Evolutionary conservation across 2,113 vertebrate species (phyloP), one percentile per base, ranked within the genome.

Genomic region (Apodemus sylvaticus): DNA sequence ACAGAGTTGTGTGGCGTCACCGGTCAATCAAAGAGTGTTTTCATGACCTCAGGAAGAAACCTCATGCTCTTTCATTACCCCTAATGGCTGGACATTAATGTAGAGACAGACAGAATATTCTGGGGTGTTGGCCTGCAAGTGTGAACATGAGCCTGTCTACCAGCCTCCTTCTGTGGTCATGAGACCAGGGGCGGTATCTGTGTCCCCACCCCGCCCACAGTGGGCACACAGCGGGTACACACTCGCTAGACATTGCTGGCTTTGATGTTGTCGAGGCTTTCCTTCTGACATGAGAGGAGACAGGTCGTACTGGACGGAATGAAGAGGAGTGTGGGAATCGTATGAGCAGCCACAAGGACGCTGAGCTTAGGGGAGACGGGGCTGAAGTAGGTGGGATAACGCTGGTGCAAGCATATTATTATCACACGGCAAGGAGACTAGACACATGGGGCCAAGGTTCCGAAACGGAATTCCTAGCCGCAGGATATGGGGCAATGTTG

Each of bases 401-500:
- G 5, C 22, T 64, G 62, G 24, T n/a, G 66, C 22, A 55, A 4
- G 60, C 1, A 0, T 9, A 45, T 81, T 26, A 42, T 79, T 26
- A 64, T 64, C 2, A 29, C 10, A 19, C 26, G 68, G 62, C 31
- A 42, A 51, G 77, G 64, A 48, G 42, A 42, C 86, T 29, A 24
- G 88, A 70, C 55, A 22, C 62, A 14, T 16, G 26, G 51, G 85
- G 36, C 73, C 76, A 66, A 42, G 60, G 53, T 45, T 89, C 55
- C 55, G 58, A 64, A 48, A 39, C 42, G 1, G 0, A 48, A 10
- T 64, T 66, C 60, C 58, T 36, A 48, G 78, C 16, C 36, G 9
- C 7, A 0, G 7, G 70, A 53, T 76, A 5, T 4, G 10, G 4
- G 17, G 36, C 42, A 1, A 0, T 3, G 66, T 73, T 4, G 0